phyloP scores from a whole-genome alignment of 2,113 vertebrate species.

The Lampris megalopsis region DNA sequence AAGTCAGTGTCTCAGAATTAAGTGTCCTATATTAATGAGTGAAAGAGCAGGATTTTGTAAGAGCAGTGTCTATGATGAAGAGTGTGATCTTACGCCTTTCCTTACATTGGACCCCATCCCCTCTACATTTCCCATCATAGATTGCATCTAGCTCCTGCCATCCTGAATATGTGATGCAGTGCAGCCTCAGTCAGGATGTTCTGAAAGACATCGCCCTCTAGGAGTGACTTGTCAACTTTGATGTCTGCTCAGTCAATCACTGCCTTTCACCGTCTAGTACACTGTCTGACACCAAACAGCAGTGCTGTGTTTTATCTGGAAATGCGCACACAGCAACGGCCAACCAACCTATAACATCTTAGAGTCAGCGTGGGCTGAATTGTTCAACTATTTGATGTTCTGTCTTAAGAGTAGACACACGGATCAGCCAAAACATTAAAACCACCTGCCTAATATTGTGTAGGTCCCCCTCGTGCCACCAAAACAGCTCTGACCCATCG shows the following conservation, averaged over 20 bases:
- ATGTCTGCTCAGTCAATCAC: slow-evolving; percentile 31
- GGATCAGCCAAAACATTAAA: no score
- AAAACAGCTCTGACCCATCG: no score
- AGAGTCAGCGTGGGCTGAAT: background rate
- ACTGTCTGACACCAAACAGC: slow-evolving; percentile 45
- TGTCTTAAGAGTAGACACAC: no score
- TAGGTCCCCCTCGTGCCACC: no score
- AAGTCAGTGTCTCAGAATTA: background rate
- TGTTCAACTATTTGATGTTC: background rate
- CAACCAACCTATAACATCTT: slow-evolving; percentile 28
- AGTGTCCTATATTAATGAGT: background rate
- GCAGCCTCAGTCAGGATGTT: background rate
- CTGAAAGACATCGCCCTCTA: slow-evolving; percentile 3
- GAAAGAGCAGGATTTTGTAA: background rate
- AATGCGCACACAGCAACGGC: slow-evolving; percentile 26
- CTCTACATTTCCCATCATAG: background rate
- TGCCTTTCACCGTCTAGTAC: slow-evolving; percentile 25
- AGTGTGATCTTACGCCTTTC: background rate
- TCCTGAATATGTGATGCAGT: slow-evolving; percentile 2
- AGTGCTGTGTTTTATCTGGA: slow-evolving; percentile 27
- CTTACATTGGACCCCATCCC: background rate
- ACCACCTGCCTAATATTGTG: no score
- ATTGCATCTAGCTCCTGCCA: background rate
- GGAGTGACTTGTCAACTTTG: slow-evolving; percentile 26
- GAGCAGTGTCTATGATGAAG: background rate